Percentiles rank a stretch among this genome's conserved stretches.
Evolutionary conservation across 2,888 invertebrate genomes (phyloP).

Genomic region (Plagodis pulveraria): DNA sequence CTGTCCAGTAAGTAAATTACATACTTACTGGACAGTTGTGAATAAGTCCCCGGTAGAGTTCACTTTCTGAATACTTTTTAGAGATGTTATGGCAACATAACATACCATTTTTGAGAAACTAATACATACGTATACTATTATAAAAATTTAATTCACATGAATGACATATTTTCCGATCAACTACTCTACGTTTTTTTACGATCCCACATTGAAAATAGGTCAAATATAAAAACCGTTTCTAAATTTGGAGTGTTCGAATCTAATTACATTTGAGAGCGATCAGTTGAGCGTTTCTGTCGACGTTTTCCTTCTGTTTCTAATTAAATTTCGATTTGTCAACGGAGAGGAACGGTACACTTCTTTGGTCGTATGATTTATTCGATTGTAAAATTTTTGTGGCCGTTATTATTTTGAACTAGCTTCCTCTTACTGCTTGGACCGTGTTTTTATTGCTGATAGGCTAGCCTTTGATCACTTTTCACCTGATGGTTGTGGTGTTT

Average conservation of each 20-base stretch:
- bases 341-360: constrained; percentile 20
- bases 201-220: constrained; percentile 37
- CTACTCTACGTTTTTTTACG: constrained; percentile 25
- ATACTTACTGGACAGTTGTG: no score
- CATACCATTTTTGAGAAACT: no score
- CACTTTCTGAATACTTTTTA: no score
- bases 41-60: no score
- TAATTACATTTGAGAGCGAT: constrained; percentile 53
- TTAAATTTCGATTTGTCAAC: constrained; percentile 57
- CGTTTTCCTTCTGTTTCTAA: constrained; percentile 64
- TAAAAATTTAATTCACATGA: background rate
- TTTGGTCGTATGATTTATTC: constrained; percentile 43
- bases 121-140: no score
- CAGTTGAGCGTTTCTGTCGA: constrained; percentile 36
- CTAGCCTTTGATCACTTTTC: no score
- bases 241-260: constrained; percentile 48
- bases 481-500: no score
- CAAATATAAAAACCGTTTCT: constrained; percentile 42
- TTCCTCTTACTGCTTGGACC: background rate
- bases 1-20: no score
- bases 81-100: no score
- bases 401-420: constrained; percentile 36
- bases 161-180: background rate
- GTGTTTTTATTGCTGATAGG: no score
- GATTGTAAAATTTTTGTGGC: constrained; percentile 45